Evolutionary conservation across 2,797 vertebrate species (phyloP).

Genomic region (Dromococcyx pavoninus): DNA sequence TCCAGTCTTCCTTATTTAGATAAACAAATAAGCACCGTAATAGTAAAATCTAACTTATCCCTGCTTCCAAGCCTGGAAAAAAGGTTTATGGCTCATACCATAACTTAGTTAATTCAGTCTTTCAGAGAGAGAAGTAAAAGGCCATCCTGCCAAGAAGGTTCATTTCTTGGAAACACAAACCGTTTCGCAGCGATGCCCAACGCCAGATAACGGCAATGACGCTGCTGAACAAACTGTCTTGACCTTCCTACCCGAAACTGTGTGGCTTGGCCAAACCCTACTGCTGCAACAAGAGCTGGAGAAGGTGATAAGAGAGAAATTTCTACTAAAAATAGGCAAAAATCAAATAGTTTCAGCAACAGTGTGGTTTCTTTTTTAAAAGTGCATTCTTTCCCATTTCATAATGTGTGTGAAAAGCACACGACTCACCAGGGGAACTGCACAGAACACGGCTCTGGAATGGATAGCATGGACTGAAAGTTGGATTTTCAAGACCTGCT

Average conservation of each 20-base stretch:
- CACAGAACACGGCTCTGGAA: background rate
- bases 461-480: background rate
- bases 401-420: background rate
- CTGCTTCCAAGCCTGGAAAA: background rate
- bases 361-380: background rate
- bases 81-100: background rate
- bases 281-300: background rate
- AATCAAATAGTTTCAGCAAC: background rate
- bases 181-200: accelerated
- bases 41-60: background rate
- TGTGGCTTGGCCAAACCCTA: accelerated
- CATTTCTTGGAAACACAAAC: background rate
- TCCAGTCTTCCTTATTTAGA: background rate
- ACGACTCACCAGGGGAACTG: background rate
- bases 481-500: background rate
- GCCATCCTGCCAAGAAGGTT: background rate
- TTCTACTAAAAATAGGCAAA: constrained; percentile 22
- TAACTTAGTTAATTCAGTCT: background rate
- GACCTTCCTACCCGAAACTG: background rate
- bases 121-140: background rate
- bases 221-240: background rate
- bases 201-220: background rate
- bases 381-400: background rate
- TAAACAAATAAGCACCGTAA: background rate
- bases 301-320: background rate